Evolutionary conservation across 2,888 invertebrate genomes (phyloP), one percentile per base, ranked within the genome.

Genomic region (Dryococelus australis): DNA sequence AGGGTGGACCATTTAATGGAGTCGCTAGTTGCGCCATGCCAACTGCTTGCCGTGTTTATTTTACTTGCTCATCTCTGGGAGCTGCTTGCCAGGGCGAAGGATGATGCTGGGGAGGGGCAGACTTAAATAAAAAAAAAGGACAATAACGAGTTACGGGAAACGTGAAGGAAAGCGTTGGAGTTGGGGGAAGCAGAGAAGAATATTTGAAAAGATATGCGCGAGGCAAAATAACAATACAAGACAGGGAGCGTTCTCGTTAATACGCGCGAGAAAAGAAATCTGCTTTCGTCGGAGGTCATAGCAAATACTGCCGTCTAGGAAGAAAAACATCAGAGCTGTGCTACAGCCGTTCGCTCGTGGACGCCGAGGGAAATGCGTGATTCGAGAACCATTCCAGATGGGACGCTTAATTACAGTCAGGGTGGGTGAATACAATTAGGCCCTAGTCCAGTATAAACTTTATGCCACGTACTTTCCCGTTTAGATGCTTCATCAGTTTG

Each of bases 141-240:
- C 47, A 47, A 47, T 47, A 47, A 47, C 47, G 47, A 65, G 65
- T 65, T 24, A 65, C 65, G 16, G n/a, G 65, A 65, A 65, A 65
- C 16, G 65, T 65, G 20, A 65, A 65, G 65, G 16, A 65, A 65
- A 65, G 65, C 24, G 65, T 20, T 5, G 65, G 65, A 20, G 65
- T 13, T 20, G 65, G 65, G 24, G 65, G 24, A 65, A 65, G 65
- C 65, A 24, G 65, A 9, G 65, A 20, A 20, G 65, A 20, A 65
- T 65, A 65, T 65, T 65, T 65, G 65, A 65, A 65, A 65, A 65
- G 65, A 65, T 65, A 65, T 65, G 65, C 24, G 16, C 65, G 65
- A 65, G 65, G 20, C 65, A 24, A 9, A 65, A 65, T 65, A 65
- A 24, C 16, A 65, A 20, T 65, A 65, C 65, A n/a, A 65, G 65